These are phyloP conservation scores for Troilus luridus DNA, from an alignment of 2,888 invertebrate species.

Conservation along the genomic window DNA sequence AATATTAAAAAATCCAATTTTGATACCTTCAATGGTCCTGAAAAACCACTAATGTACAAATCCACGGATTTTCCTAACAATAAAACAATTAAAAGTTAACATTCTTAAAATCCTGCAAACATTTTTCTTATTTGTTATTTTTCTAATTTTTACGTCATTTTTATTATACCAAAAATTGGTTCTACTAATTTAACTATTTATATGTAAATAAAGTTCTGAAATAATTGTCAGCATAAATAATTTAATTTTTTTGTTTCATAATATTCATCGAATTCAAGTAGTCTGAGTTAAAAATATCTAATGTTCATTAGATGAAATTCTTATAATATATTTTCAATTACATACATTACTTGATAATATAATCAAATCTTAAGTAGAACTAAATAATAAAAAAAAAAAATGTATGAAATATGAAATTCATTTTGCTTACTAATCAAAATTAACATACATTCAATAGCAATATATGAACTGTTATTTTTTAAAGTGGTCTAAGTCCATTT, in stretches of 20 bases:
- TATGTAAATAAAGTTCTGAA: background rate
- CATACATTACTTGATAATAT: background rate
- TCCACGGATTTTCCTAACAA: background rate
- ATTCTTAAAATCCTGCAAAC: too few species aligned
- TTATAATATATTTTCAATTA: background rate
- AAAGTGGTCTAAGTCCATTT: too few species aligned
- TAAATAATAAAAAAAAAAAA: background rate
- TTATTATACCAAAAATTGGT: too few species aligned
- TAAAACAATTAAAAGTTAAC: too few species aligned
- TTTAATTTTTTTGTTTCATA: background rate
- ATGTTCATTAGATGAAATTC: background rate
- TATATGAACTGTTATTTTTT: too few species aligned
- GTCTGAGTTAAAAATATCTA: background rate
- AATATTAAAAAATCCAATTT: background rate
- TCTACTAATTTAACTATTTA: background rate
- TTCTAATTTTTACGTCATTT: too few species aligned
- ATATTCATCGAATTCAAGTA: background rate
- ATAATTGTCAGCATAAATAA: background rate
- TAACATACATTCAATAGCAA: background rate
- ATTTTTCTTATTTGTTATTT: background rate
- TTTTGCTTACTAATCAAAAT: background rate
- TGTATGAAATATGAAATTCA: background rate
- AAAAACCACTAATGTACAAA: background rate
- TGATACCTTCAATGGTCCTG: background rate
- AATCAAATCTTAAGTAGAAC: background rate